Evolutionary conservation across 1,140 invertebrate species (phyloP), one percentile per base, ranked within the genome.

Genomic region (Lordiphosa mommai): DNA sequence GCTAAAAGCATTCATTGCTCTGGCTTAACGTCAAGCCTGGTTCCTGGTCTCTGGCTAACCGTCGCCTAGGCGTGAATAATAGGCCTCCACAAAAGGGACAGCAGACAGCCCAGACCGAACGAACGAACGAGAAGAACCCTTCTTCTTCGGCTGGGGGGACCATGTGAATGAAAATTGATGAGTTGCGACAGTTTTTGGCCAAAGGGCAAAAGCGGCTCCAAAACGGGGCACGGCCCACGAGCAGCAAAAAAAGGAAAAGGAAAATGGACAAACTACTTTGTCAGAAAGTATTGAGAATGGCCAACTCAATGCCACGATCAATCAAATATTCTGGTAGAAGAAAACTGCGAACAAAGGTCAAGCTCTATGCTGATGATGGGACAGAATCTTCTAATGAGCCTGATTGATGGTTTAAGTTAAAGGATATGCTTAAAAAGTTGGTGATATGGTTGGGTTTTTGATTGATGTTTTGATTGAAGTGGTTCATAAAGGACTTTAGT

Each of bases 1-100:
- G 79, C 85, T 87, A 87, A 87, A 82, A 80, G 85, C 85, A 87
- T 87, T 87, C 85, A 87, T 76, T 85, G 74, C 74, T 80, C 74
- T 80, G 73, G 84, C 77, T 82, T 77, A 82, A 84, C 72, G 77
- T 82, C 72, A 77, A 27, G 23, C 23, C 23, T 1, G 23, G 5
- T 27, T 27, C 7, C 23, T 27, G 23, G 23, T 27, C 20, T 4
- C 23, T 27, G 36, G n/a, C n/a, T 20, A 38, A 47, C 71, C 52
- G 60, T 38, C 49, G 60, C 56, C 71, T 43, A 82, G 74, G 74
- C 74, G 76, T 80, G 74, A 80, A 80, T 80, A 80, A 80, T 80
- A 67, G 76, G 51, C 58, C 34, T 30, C 29, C 16, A 14, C 30
- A 33, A 14, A 36, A 10, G 47, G 27, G n/a, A 16, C 33, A 27